These are phyloP conservation scores for Menura novaehollandiae DNA, from an alignment of 2,113 vertebrate species.

Conservation along the genomic window DNA sequence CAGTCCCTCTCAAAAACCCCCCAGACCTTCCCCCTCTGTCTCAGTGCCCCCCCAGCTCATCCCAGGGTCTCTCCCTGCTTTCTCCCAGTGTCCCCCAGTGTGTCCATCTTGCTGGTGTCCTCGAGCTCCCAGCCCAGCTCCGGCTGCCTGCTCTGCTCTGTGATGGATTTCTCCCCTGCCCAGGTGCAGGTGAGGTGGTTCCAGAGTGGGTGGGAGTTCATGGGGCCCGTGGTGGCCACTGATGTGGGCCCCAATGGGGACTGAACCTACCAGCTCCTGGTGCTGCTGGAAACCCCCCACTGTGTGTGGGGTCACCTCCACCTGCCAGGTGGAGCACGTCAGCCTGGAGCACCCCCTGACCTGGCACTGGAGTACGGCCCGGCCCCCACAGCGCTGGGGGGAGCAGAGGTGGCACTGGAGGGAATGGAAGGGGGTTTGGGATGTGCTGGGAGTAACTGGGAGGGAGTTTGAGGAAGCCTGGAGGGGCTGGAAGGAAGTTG, in stretches of 20 bases:
- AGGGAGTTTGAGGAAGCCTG: neutral
- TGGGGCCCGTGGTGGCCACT: neutral
- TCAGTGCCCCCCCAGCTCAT: neutral
- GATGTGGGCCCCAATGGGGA: neutral
- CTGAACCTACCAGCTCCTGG: slow-evolving; percentile 21
- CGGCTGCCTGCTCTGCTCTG: neutral
- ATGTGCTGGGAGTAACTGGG: neutral
- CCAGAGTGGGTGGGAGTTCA: neutral
- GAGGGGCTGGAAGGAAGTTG: no score
- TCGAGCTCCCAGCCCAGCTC: neutral
- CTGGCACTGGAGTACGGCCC: neutral
- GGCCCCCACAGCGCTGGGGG: no score
- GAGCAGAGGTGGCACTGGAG: neutral
- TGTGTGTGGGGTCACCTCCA: neutral
- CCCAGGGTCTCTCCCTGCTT: no score
- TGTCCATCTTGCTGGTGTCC: neutral
- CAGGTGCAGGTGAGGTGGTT: neutral
- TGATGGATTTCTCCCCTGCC: neutral
- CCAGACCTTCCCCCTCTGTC: no score
- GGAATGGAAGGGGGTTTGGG: no score
- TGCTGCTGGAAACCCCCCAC: neutral
- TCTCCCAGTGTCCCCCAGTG: neutral
- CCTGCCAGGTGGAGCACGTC: neutral
- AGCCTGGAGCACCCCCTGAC: neutral
- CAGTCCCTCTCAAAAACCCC: no score